phyloP scores from a whole-genome alignment of 2,888 invertebrate species.

The Tipula helvola region DNA sequence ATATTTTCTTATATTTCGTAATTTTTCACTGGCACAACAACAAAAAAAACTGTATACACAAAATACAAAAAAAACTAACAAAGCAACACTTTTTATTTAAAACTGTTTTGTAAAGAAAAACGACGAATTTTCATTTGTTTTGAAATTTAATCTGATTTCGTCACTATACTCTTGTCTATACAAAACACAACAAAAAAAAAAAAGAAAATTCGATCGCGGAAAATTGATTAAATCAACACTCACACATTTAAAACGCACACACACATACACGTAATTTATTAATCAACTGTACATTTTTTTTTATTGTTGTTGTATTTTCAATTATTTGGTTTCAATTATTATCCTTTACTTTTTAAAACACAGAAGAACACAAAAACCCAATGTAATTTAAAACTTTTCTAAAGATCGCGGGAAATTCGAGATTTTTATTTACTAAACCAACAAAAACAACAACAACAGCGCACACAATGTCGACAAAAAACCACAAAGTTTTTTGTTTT shows the following conservation, averaged over 20 bases:
- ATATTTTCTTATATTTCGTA: not conserved
- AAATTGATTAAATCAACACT: not conserved
- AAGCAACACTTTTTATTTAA: not conserved
- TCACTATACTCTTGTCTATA: not conserved
- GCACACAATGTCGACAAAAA: not conserved
- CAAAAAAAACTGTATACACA: not conserved
- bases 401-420: constrained; percentile 4
- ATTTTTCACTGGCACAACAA: not conserved
- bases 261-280: not conserved
- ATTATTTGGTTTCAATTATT: not conserved
- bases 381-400: not conserved
- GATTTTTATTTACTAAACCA: not conserved
- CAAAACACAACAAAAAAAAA: not conserved
- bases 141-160: not conserved
- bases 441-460: not conserved
- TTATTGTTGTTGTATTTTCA: too few species aligned
- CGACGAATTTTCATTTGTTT: not conserved
- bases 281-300: not conserved
- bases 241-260: not conserved
- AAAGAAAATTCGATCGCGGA: not conserved
- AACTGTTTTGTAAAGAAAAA: not conserved
- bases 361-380: not conserved
- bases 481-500: not conserved
- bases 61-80: not conserved
- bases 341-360: not conserved